Base-by-base conservation (phyloP, 2,888 invertebrate species). In the Protophormia terraenovae region DNA sequence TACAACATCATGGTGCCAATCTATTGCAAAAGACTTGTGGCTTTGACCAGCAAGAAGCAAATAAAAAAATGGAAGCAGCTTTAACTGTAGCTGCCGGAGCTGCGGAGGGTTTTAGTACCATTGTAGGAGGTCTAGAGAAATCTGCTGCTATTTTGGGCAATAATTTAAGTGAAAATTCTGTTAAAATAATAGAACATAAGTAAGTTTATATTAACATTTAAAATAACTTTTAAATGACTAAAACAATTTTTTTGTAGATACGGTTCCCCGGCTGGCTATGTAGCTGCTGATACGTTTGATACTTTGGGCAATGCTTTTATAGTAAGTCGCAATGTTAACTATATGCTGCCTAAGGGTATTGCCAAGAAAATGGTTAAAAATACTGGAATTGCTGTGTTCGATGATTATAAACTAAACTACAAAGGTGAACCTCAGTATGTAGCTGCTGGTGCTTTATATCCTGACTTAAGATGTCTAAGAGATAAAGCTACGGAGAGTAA, bases 161-260 rank as follows among this genome's bases (percentile, higher is more conserved):
- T 41, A 94, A 93, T 89, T 90, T 97, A 27, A 94, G 96, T 67
- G 93, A 95, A 87, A 96, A 96, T 91, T 96, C 96, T 0, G 96
- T 96, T 0, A 94, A 94, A 89, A 94, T 96, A 75, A 96, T 97
- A 50, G 93, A 95, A 88, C 95, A 96, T 90, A 96, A 95, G 96
- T 96, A 93, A 92, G 93, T 62, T 58, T 64, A 62, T 22, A 5
- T n/a, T 1, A 14, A 14, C n/a, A 14, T 41, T 22, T 50, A 22
- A 12, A 3, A 47, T 8, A 41, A 16, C 1, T 47, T 24, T 19
- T 41, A 50, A 35, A 19, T 35, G 24, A 19, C 1, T 67, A 64
- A 45, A 16, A 41, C 8, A 35, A n/a, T 53, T 38, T 55, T 14
- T 8, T 53, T 64, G 32, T 47, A 96, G 96, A 89, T 96, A 96